Base-by-base conservation (phyloP, 1,140 invertebrate species). In the Mactra quadrangularis region DNA sequence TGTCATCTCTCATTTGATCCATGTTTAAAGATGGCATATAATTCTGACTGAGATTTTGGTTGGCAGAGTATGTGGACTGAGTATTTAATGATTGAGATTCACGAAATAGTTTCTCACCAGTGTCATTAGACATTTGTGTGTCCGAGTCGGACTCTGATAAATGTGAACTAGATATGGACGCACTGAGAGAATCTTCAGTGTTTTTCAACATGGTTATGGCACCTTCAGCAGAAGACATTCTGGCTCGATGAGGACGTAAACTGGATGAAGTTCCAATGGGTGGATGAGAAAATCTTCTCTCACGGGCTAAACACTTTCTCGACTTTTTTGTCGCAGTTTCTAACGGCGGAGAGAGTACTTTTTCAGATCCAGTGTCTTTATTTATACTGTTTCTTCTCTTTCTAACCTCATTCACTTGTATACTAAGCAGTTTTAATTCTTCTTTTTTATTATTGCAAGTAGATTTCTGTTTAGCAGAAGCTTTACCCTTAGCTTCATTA, bases 81-180 rank as follows among this genome's bases (percentile, higher is more conserved):
- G 77, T 81, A 81, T 81, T 81, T 19, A 50, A 41, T 22, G 55
- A 22, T 50, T 81, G 77, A 81, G 77, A 81, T 81, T 81, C 77
- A 35, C 41, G 62, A 60, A 70, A 81, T 17, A 71, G 50, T 68
- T 81, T 81, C 9, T 71, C 64, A 17, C 52, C 52, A 41, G 59
- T 57, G 27, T 81, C 77, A 71, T 81, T 81, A 15, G 77, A 81
- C 77, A 81, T 71, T 33, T 81, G 77, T 17, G 77, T 71, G 22
- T 81, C 77, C 0, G 77, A 81, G 25, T 81, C 77, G 2, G 77
- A 81, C n/a, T 81, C 77, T 45, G 77, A 70, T 29, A 81, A 53
- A 53, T 81, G 77, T 35, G 77, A 81, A 47, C 77, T 81, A 0
- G 77, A 81, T 29, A 81, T 71, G 33, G 77, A 81, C n/a, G 77